phyloP scores from a whole-genome alignment of 2,113 vertebrate species.

The Candoia aspera region DNA sequence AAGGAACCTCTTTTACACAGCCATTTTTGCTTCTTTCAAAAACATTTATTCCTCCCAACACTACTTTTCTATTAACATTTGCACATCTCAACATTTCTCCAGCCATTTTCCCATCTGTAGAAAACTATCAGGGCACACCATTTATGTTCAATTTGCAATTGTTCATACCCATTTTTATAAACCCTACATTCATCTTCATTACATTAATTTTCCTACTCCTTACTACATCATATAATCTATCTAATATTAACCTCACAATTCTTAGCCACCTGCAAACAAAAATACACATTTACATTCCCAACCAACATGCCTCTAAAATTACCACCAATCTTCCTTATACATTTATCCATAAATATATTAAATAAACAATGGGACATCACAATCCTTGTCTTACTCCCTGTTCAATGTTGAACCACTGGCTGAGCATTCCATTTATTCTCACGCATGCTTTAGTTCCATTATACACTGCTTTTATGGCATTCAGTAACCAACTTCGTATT shows the following conservation, averaged over 20 bases:
- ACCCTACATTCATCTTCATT: background rate
- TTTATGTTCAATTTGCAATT: background rate
- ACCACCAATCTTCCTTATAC: background rate
- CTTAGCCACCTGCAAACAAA: background rate
- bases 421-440: background rate
- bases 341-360: background rate
- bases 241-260: background rate
- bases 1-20: background rate
- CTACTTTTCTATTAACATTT: background rate
- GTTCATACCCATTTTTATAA: background rate
- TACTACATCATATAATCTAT: background rate
- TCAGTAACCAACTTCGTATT: background rate
- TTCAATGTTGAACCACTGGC: background rate
- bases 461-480: background rate
- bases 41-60: background rate
- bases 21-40: background rate
- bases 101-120: background rate
- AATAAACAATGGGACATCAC: background rate
- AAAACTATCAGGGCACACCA: background rate
- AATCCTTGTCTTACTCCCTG: background rate
- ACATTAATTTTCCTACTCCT: background rate
- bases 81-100: background rate
- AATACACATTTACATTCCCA: background rate
- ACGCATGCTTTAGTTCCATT: background rate
- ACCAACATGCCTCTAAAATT: background rate